Evolutionary conservation across 2,113 vertebrate species (phyloP).

Genomic region (Pachypanchax playfairii): DNA sequence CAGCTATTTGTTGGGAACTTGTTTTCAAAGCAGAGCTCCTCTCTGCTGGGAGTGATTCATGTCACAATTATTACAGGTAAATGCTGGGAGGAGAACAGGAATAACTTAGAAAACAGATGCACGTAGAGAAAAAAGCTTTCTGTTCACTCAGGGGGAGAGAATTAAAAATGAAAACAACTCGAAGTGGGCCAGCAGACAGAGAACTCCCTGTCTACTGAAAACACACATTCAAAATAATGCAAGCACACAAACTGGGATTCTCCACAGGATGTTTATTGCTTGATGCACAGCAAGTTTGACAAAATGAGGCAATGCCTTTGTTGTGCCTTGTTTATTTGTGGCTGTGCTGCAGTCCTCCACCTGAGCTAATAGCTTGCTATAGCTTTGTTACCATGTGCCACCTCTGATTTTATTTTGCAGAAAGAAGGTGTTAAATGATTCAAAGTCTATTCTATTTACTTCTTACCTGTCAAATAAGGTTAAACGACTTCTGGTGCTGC

Average conservation of each 20-base stretch:
- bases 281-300: constrained; percentile 21
- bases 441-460: constrained; percentile 33
- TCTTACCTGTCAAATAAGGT: constrained; percentile 35
- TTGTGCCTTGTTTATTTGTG: constrained; percentile 49
- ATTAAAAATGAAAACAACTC: constrained; percentile 56
- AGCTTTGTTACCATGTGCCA: constrained; percentile 27
- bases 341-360: constrained; percentile 30
- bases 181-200: constrained; percentile 68
- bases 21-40: constrained; percentile 44
- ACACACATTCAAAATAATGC: not conserved
- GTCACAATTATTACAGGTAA: constrained; percentile 67
- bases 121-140: constrained; percentile 18
- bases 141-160: constrained; percentile 34
- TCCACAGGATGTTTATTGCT: constrained; percentile 32
- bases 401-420: constrained; percentile 16
- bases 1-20: constrained; percentile 5
- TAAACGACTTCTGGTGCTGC: constrained; percentile 17
- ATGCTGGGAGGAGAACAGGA: constrained; percentile 50
- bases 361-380: constrained; percentile 20
- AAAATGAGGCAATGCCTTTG: constrained; percentile 27
- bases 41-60: constrained; percentile 66
- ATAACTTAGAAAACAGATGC: constrained; percentile 1
- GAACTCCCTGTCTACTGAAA: constrained; percentile 24
- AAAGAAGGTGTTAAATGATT: constrained; percentile 27
- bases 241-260: constrained; percentile 13